phyloP scores from a whole-genome alignment of 2,888 invertebrate genomes.

The Hydroisotoma schaefferi region DNA sequence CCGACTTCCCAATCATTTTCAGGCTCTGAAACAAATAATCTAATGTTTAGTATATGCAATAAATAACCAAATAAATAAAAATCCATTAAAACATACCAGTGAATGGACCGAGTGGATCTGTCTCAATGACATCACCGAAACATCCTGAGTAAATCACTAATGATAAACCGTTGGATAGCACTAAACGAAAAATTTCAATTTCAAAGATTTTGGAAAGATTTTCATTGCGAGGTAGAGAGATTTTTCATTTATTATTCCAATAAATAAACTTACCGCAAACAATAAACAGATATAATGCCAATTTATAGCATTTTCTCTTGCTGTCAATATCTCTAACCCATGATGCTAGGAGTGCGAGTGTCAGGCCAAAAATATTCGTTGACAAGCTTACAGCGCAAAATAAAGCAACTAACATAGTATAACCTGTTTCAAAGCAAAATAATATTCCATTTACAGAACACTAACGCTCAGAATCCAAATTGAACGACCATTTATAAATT shows the following conservation, averaged over 20 bases:
- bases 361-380: constrained; percentile 31
- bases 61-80: not conserved
- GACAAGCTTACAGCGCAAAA: constrained; percentile 31
- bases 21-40: constrained; percentile 17
- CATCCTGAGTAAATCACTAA: constrained; percentile 33
- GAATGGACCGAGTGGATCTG: constrained; percentile 34
- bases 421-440: constrained; percentile 25
- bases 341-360: constrained; percentile 35
- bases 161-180: too few species aligned
- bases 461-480: too few species aligned
- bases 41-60: constrained; percentile 4
- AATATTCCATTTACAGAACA: constrained; percentile 7
- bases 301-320: constrained; percentile 41
- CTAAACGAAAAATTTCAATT: too few species aligned
- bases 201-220: too few species aligned
- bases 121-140: constrained; percentile 32
- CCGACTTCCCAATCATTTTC: constrained; percentile 35
- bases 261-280: constrained; percentile 29
- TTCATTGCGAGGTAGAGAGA: too few species aligned
- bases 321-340: constrained; percentile 43
- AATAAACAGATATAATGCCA: constrained; percentile 36
- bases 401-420: constrained; percentile 38
- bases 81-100: constrained; percentile 19
- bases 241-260: not conserved
- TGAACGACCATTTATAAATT: constrained; percentile 9